These are phyloP conservation scores for Timandra comae DNA, from an alignment of 2,888 invertebrate species.

Conservation along the genomic window DNA sequence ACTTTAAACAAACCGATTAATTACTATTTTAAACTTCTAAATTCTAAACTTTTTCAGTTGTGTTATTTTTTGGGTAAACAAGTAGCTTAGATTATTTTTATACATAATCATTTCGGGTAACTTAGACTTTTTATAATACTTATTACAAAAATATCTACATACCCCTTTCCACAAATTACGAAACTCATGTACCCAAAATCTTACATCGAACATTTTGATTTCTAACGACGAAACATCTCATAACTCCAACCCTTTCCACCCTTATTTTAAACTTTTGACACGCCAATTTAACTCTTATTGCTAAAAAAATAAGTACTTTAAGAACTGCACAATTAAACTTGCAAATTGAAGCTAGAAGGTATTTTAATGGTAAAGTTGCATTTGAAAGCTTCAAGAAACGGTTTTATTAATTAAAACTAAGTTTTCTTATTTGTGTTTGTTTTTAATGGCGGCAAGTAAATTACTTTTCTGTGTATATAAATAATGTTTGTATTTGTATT, in stretches of 20 bases:
- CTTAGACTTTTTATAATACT: too few relatives aligned
- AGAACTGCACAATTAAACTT: constrained; percentile 4
- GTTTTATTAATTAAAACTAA: constrained; percentile 43
- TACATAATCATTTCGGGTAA: too few relatives aligned
- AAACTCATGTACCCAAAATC: constrained; percentile 33
- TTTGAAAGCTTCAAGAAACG: constrained; percentile 32
- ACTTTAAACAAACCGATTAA: too few relatives aligned
- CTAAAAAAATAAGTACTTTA: constrained; percentile 14
- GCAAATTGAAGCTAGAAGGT: too few relatives aligned
- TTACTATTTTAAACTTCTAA: too few relatives aligned
- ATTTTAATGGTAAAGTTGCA: constrained; percentile 48
- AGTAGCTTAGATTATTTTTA: too few relatives aligned
- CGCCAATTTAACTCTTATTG: constrained; percentile 13
- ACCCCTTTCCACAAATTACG: too few relatives aligned
- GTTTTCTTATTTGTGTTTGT: constrained; percentile 21
- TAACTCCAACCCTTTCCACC: constrained; percentile 45
- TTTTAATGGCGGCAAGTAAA: constrained; percentile 8
- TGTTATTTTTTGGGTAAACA: too few relatives aligned
- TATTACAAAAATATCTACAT: too few relatives aligned
- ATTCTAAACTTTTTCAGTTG: too few relatives aligned
- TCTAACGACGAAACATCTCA: constrained; percentile 64
- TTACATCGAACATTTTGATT: constrained; percentile 58
- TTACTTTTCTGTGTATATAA: too few relatives aligned
- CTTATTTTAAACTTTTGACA: constrained; percentile 14
- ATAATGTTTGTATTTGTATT: too few relatives aligned